phyloP scores from a whole-genome alignment of 1,140 invertebrate species.

The Drosophila novamexicana region DNA sequence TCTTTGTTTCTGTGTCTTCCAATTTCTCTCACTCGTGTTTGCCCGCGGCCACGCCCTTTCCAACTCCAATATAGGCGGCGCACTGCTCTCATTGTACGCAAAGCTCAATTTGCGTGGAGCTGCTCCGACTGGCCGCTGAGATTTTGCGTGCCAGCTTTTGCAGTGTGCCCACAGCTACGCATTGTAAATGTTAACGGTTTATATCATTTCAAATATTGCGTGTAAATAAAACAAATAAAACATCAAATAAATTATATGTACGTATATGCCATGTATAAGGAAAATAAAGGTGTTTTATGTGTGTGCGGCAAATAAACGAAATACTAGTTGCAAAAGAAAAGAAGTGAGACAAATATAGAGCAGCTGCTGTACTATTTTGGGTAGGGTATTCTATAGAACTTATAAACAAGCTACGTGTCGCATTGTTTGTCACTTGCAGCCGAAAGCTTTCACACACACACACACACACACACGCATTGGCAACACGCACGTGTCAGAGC shows the following conservation, averaged over 20 bases:
- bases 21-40: conserved; percentile 52
- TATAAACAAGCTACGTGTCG: conserved; percentile 32
- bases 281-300: conserved; percentile 29
- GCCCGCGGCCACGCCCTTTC: conserved; percentile 33
- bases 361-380: conserved; percentile 13
- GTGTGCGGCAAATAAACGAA: conserved; percentile 17
- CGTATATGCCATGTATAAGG: conserved; percentile 15
- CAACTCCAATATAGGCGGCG: conserved; percentile 42
- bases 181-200: conserved; percentile 44
- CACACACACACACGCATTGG: neutral
- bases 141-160: conserved; percentile 84
- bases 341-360: neutral
- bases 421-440: conserved; percentile 11
- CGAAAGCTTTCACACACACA: conserved; percentile 20
- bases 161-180: conserved; percentile 79
- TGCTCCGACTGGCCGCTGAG: conserved; percentile 81
- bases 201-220: conserved; percentile 58
- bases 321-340: conserved; percentile 23
- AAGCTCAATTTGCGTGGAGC: conserved; percentile 80
- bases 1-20: conserved; percentile 42
- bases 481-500: conserved; percentile 6
- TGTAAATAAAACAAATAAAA: conserved; percentile 77
- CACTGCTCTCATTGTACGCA: conserved; percentile 65
- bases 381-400: conserved; percentile 10
- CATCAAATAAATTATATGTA: conserved; percentile 69